Evolutionary conservation across 2,797 vertebrate species (phyloP).

Genomic region (Chiloscyllium punctatum): DNA sequence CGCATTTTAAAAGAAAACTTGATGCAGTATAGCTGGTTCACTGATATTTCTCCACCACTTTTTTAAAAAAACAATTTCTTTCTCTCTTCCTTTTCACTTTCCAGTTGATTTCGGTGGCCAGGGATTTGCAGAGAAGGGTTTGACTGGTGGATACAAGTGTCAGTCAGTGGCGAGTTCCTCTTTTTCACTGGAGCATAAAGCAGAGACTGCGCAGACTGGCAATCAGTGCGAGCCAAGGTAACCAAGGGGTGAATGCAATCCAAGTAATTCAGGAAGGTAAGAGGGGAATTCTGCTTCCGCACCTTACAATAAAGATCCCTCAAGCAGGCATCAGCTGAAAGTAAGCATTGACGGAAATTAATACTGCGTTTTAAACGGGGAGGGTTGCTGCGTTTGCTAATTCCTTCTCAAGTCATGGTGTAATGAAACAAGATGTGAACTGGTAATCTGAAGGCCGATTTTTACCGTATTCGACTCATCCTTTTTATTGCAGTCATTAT

Average conservation of each 20-base stretch:
- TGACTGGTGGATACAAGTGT: neutral
- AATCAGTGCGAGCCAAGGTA: neutral
- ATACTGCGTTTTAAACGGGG: neutral
- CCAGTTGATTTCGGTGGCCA: neutral
- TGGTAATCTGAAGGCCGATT: neutral
- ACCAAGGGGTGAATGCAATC: too few species aligned
- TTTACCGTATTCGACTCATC: neutral
- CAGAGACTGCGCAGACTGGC: neutral
- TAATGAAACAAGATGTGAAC: neutral
- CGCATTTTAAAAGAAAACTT: neutral
- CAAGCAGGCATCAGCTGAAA: neutral
- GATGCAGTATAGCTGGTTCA: neutral
- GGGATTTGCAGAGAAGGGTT: neutral
- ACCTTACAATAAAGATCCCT: neutral
- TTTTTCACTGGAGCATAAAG: neutral
- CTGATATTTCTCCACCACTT: neutral
- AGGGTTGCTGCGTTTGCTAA: neutral
- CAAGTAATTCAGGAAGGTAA: neutral
- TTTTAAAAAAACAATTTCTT: neutral
- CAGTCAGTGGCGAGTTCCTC: slow-evolving; percentile 16
- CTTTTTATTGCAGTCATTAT: too few species aligned
- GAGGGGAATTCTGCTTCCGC: neutral
- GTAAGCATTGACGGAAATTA: neutral
- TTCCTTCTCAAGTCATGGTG: neutral
- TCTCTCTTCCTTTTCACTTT: too few species aligned